phyloP scores from a whole-genome alignment of 2,888 invertebrate species.

The Lithosia quadra region DNA sequence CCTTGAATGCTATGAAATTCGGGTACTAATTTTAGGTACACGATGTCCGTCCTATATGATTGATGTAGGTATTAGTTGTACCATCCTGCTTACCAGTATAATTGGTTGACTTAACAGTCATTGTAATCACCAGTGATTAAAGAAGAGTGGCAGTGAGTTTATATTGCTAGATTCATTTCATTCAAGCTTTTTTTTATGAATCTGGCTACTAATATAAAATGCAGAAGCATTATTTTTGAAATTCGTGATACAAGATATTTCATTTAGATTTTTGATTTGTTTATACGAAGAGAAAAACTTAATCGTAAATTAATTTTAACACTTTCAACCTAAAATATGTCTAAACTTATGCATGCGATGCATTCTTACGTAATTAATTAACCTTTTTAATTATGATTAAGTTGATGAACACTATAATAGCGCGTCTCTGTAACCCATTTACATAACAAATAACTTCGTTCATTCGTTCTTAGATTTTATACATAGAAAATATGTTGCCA shows the following conservation, averaged over 20 bases:
- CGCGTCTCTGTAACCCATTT: conserved; percentile 32
- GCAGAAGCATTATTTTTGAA: too few relatives aligned
- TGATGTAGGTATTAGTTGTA: neutral
- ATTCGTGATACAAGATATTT: too few relatives aligned
- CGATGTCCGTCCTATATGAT: neutral
- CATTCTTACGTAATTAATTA: conserved; percentile 31
- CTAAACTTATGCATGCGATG: conserved; percentile 2
- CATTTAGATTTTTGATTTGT: too few relatives aligned
- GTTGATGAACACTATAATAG: conserved; percentile 33
- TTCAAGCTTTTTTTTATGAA: too few relatives aligned
- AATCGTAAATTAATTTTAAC: neutral
- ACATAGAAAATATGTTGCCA: conserved; percentile 32
- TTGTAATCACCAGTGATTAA: neutral
- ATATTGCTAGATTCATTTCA: neutral
- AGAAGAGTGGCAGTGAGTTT: neutral
- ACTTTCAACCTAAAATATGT: neutral
- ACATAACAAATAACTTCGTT: conserved; percentile 31
- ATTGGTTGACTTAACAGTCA: neutral
- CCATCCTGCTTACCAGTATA: neutral
- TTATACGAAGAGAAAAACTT: neutral
- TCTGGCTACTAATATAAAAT: too few relatives aligned
- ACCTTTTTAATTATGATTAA: conserved; percentile 33
- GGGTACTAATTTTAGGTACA: neutral
- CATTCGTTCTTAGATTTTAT: conserved; percentile 19
- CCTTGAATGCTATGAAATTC: too few relatives aligned